These are phyloP conservation scores for Ptychobarbus kaznakovi DNA, from an alignment of 2,797 vertebrate species.

Conservation along the genomic window DNA sequence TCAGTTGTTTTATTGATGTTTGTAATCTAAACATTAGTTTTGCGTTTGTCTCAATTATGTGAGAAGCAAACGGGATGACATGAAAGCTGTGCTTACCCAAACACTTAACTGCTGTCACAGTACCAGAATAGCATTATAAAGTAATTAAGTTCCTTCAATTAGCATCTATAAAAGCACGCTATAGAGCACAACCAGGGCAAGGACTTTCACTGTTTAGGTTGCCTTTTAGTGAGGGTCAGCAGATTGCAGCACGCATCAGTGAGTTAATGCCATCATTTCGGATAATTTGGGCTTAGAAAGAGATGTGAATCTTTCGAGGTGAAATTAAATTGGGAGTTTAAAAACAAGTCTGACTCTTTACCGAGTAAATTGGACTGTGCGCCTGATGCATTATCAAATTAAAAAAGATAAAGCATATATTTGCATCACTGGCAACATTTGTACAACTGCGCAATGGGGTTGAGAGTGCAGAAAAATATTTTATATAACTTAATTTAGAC, in stretches of 20 bases:
- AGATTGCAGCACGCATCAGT: slow-evolving; percentile 67
- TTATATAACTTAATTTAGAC: not conserved
- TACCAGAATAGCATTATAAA: slow-evolving; percentile 81
- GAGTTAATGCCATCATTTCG: slow-evolving; percentile 70
- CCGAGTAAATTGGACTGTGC: not conserved
- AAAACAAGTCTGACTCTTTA: slow-evolving; percentile 12
- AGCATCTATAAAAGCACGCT: slow-evolving; percentile 79
- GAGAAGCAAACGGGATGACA: slow-evolving; percentile 68
- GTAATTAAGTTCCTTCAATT: slow-evolving; percentile 80
- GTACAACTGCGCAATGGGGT: not conserved
- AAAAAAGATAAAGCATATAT: not conserved
- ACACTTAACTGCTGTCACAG: slow-evolving; percentile 70
- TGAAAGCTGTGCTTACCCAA: slow-evolving; percentile 73
- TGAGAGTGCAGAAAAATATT: not conserved
- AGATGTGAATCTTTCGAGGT: slow-evolving; percentile 68
- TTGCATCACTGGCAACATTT: not conserved
- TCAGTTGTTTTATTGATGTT: slow-evolving; percentile 18
- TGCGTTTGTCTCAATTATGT: slow-evolving; percentile 39
- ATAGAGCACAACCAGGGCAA: slow-evolving; percentile 59
- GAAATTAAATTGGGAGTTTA: slow-evolving; percentile 68
- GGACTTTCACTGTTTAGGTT: slow-evolving; percentile 68
- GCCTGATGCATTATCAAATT: not conserved
- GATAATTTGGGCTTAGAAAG: slow-evolving; percentile 71
- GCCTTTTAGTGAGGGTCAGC: slow-evolving; percentile 70
- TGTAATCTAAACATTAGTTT: slow-evolving; percentile 36